A percentile compares a stretch with the other conserved stretches of the same genome.
Evolutionary conservation across 2,888 invertebrate species (phyloP).

Genomic region (Chydorus sphaericus): DNA sequence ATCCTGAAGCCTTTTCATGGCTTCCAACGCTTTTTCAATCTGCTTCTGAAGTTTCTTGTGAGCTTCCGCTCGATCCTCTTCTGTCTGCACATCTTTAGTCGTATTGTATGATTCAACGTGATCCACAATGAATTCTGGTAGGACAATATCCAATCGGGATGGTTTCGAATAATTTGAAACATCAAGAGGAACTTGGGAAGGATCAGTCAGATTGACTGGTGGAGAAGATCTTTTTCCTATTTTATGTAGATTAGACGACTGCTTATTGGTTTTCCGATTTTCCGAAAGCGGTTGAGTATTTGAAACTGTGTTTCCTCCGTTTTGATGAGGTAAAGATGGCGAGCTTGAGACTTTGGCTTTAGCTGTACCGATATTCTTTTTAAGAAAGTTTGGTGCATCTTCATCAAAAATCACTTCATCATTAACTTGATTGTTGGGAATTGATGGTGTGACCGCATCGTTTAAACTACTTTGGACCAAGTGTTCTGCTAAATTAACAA

Average conservation of each 20-base stretch:
- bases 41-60: not conserved
- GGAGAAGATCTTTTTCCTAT: not conserved
- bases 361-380: not conserved
- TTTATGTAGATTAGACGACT: not conserved
- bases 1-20: conserved; percentile 10
- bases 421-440: not conserved
- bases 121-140: not conserved
- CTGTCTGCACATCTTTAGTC: not conserved
- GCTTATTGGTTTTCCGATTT: no score
- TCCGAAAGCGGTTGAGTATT: no score
- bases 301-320: no score
- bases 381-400: not conserved
- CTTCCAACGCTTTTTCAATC: conserved; percentile 4
- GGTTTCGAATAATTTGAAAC: not conserved
- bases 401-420: not conserved
- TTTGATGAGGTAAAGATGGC: no score
- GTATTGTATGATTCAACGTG: not conserved
- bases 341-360: no score
- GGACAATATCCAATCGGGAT: not conserved
- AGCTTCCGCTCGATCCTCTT: conserved; percentile 1
- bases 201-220: not conserved
- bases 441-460: not conserved
- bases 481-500: conserved; percentile 9
- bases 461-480: not conserved
- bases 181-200: not conserved